A percentile compares a stretch with the other conserved stretches of the same genome.
Conservation (phyloP, 2,797 vertebrate species). For the Avahi laniger region DNA sequence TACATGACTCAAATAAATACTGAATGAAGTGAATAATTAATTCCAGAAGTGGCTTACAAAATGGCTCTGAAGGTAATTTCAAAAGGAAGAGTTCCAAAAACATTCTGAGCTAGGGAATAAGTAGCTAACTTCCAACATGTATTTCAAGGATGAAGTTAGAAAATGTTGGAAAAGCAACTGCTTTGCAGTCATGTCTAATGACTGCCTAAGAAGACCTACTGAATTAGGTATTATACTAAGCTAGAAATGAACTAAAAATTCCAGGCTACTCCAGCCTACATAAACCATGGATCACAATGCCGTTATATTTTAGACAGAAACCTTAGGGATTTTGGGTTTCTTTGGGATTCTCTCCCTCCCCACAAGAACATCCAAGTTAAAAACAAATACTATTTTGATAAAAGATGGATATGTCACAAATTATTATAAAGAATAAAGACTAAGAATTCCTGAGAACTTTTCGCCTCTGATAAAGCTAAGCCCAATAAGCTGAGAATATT, state of each 20-base stretch:
- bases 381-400: slow-evolving; percentile 48
- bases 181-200: slow-evolving; percentile 39
- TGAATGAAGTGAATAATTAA: slow-evolving; percentile 16
- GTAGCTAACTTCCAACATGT: neutral
- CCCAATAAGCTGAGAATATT: slow-evolving; percentile 35
- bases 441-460: slow-evolving; percentile 50
- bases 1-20: slow-evolving; percentile 34
- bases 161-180: slow-evolving; percentile 37
- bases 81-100: slow-evolving; percentile 22
- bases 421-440: slow-evolving; percentile 54
- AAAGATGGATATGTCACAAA: neutral
- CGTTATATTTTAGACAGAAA: neutral
- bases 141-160: slow-evolving; percentile 47
- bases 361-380: slow-evolving; percentile 44
- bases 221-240: slow-evolving; percentile 28
- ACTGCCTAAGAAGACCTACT: neutral
- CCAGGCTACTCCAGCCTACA: neutral
- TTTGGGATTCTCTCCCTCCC: neutral
- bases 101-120: slow-evolving; percentile 31
- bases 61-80: slow-evolving; percentile 54
- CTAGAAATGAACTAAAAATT: slow-evolving; percentile 54
- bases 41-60: slow-evolving; percentile 35
- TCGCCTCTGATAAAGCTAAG: slow-evolving; percentile 3
- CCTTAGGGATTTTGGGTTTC: neutral
- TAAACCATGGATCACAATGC: neutral